Percentiles rank a stretch among this genome's conserved stretches.
Evolutionary conservation across 2,113 vertebrate species (phyloP).

Genomic region (Macrotus californicus): DNA sequence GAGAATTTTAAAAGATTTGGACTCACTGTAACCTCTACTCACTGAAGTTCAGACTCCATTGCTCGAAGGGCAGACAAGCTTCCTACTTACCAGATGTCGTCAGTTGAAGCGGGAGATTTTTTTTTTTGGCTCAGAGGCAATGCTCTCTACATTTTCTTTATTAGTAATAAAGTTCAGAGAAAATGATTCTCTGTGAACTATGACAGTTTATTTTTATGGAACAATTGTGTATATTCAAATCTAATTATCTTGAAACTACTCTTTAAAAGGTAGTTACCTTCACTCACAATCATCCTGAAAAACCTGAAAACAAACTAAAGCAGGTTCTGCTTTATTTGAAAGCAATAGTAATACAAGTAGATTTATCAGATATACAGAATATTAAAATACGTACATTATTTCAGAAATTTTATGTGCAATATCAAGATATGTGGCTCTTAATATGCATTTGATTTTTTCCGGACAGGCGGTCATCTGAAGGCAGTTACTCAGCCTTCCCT

Average conservation of each 20-base stretch:
- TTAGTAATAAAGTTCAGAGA: constrained; percentile 28
- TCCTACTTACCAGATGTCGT: constrained; percentile 52
- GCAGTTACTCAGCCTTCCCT: not conserved
- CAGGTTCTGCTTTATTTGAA: not conserved
- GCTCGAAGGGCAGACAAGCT: not conserved
- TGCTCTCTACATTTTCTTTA: constrained; percentile 33
- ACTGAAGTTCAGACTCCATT: constrained; percentile 44
- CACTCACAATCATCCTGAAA: not conserved
- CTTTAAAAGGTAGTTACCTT: not conserved
- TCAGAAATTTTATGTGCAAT: not conserved
- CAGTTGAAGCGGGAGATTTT: not conserved
- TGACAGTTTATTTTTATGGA: not conserved
- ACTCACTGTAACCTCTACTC: constrained; percentile 20
- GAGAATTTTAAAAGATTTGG: constrained; percentile 33
- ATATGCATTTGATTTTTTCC: not conserved
- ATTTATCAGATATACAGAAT: not conserved
- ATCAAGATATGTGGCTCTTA: not conserved
- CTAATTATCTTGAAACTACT: constrained; percentile 48
- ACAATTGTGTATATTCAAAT: not conserved
- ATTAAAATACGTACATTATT: not conserved
- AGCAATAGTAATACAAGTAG: not conserved
- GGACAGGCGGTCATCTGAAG: not conserved
- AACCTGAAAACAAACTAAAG: not conserved
- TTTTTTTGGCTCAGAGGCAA: constrained; percentile 40
- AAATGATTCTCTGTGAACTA: not conserved